A percentile compares a stretch with the other conserved stretches of the same genome.
Evolutionary conservation across 2,113 vertebrate genomes (phyloP).

Genomic region (Perca schrenkii): DNA sequence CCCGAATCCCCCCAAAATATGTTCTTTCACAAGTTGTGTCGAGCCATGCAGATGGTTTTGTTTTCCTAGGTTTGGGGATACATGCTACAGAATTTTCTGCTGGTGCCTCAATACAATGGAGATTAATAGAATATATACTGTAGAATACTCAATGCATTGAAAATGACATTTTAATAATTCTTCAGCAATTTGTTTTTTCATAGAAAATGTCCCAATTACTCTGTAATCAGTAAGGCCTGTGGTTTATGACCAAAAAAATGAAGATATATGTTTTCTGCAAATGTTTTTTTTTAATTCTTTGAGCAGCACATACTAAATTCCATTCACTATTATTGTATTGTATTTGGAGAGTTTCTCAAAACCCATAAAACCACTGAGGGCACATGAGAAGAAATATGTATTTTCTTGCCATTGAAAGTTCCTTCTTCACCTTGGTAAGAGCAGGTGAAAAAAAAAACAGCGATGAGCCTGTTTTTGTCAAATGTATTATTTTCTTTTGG

Average conservation of each 20-base stretch:
- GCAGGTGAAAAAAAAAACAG: background rate
- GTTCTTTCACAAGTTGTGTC: background rate
- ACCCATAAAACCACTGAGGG: constrained; percentile 3
- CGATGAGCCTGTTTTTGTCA: background rate
- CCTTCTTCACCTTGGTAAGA: background rate
- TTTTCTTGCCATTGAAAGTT: background rate
- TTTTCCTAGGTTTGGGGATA: background rate
- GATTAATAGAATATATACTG: background rate
- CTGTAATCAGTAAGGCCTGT: background rate
- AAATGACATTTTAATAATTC: background rate
- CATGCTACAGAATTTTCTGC: background rate
- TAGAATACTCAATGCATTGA: background rate
- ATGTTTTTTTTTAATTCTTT: background rate
- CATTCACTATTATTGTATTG: background rate
- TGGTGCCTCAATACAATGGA: background rate
- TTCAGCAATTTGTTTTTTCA: background rate
- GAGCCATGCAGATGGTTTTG: too few species aligned
- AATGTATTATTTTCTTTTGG: background rate
- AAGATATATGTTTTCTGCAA: background rate
- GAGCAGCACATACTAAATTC: background rate
- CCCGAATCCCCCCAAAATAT: background rate
- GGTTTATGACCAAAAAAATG: background rate
- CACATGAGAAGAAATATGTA: background rate
- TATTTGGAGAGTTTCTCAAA: background rate
- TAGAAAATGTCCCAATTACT: background rate